Evolutionary conservation across 1,140 invertebrate species (phyloP), one percentile per base, ranked within the genome.

Genomic region (Sycophaga agraensis): DNA sequence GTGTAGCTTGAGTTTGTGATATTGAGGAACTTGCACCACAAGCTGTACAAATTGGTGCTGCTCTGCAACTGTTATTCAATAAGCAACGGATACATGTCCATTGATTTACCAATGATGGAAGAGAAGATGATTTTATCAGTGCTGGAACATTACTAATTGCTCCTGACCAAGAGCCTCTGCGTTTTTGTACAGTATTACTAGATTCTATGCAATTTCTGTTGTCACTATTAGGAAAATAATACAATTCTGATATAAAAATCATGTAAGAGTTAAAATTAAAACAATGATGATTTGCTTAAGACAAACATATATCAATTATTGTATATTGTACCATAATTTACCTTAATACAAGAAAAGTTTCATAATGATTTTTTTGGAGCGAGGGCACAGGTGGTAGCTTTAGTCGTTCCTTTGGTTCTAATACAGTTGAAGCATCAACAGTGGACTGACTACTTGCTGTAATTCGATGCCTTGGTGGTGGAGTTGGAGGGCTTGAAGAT

Each of bases 61-160:
- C 74, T 48, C 74, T 77, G 65, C 73, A 77, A 54, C 65, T 75
- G 56, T 81, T 81, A 22, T 73, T 66, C 40, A 78, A 68, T 9
- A 81, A 60, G 65, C 79, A 81, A 53, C 79, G 75, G 61, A 81
- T 76, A 37, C 79, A 81, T 48, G 73, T 80, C 79, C 79, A 81
- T 60, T 72, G 73, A n/a, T 69, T 72, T 19, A 76, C 68, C 49
- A 81, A 65, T 5, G 70, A 71, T 17, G 79, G 78, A 61, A 79
- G 46, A 7, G 79, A 81, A 17, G 74, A 65, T 46, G 73, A 72
- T 64, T 75, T 70, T 39, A 70, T 70, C 22, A 73, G 60, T 16
- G 35, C 22, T 46, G 64, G 45, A 49, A 67, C 58, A 56, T 56
- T 63, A 26, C 40, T 64, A 19, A 22, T 43, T 19, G 50, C 54